These are phyloP conservation scores for Cyanocitta stelleri DNA, from an alignment of 2,113 vertebrate genomes.

Conservation along the genomic window DNA sequence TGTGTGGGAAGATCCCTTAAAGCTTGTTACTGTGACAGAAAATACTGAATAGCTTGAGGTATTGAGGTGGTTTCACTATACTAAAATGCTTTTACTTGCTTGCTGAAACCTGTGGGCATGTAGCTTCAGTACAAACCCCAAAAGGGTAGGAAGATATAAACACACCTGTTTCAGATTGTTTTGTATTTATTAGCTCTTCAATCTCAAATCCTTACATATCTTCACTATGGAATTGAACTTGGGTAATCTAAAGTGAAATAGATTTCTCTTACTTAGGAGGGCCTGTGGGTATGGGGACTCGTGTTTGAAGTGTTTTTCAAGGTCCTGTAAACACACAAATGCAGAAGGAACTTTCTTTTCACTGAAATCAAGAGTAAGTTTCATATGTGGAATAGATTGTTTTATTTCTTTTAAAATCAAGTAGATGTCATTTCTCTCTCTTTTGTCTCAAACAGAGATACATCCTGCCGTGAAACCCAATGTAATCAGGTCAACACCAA, in stretches of 20 bases:
- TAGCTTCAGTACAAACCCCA: not conserved
- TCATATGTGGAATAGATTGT: not conserved
- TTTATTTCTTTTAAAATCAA: not conserved
- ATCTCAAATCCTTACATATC: not conserved
- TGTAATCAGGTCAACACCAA: constrained; percentile 81
- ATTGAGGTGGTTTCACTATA: not conserved
- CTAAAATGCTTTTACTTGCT: not conserved
- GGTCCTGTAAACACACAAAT: not conserved
- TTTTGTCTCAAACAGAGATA: constrained; percentile 77
- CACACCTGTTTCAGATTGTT: not conserved
- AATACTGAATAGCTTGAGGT: not conserved
- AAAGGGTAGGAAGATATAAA: not conserved
- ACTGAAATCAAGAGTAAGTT: not conserved
- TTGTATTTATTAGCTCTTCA: not conserved
- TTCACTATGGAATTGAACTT: not conserved
- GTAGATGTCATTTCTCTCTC: not conserved
- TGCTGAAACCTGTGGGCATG: not conserved
- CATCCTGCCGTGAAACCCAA: constrained; percentile 84
- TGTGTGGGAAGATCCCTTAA: not conserved
- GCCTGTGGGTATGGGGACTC: not conserved
- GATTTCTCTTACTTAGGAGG: not conserved
- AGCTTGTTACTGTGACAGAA: not conserved
- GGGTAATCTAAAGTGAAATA: not conserved
- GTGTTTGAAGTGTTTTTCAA: constrained; percentile 8
- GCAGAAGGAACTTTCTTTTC: not conserved